Evolutionary conservation across 2,888 invertebrate species (phyloP).

Genomic region (Polydesmus complanatus): DNA sequence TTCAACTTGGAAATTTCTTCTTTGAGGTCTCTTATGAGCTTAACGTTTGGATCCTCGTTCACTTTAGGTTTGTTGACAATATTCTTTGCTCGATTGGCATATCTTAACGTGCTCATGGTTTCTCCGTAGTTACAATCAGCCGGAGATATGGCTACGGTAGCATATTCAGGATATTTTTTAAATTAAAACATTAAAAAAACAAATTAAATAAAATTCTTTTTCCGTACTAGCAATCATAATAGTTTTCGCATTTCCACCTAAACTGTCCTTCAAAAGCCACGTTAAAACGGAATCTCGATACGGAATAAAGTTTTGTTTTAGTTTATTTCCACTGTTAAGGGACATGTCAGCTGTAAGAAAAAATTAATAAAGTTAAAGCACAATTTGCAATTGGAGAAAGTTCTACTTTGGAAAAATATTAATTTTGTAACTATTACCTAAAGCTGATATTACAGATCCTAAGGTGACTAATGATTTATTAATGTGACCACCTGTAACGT

Average conservation of each 20-base stretch:
- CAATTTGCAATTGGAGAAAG: slow-evolving; percentile 25
- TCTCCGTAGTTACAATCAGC: slow-evolving; percentile 78
- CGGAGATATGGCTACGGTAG: slow-evolving; percentile 43
- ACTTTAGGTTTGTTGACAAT: slow-evolving; percentile 82
- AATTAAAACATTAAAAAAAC: not conserved
- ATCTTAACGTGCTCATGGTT: slow-evolving; percentile 68
- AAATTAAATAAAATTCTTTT: too few relatives aligned
- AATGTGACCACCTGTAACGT: slow-evolving; percentile 78
- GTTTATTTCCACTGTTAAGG: not conserved
- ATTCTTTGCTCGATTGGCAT: slow-evolving; percentile 79
- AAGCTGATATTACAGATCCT: slow-evolving; percentile 71
- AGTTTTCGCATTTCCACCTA: slow-evolving; percentile 80
- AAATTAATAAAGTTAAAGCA: slow-evolving; percentile 20
- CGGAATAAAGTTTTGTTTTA: slow-evolving; percentile 51
- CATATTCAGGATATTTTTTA: too few relatives aligned
- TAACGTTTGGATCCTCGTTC: slow-evolving; percentile 79
- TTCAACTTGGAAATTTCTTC: slow-evolving; percentile 72
- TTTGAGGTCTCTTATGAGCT: slow-evolving; percentile 65
- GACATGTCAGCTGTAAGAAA: slow-evolving; percentile 13
- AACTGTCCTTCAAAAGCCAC: slow-evolving; percentile 73
- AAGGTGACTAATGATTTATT: slow-evolving; percentile 79
- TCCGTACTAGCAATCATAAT: slow-evolving; percentile 64
- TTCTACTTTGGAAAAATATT: too few relatives aligned
- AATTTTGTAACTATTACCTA: slow-evolving; percentile 44
- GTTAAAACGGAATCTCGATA: slow-evolving; percentile 78